Percentiles rank a stretch among this genome's conserved stretches.
These are phyloP conservation scores for Rhinoderma darwinii DNA, from an alignment of 2,113 vertebrate genomes.

Conservation along the genomic window DNA sequence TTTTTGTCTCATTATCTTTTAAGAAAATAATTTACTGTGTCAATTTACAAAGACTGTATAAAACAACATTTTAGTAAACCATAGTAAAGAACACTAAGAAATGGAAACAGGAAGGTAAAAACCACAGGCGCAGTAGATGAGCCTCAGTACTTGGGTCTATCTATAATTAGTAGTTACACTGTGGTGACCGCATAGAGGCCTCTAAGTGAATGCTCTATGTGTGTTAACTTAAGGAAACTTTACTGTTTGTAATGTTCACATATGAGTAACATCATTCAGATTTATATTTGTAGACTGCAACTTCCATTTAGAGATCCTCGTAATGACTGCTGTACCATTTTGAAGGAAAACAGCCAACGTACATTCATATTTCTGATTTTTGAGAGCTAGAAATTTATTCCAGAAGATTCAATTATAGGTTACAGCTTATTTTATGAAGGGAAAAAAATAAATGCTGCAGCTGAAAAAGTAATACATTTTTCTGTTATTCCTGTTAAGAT, in stretches of 20 bases:
- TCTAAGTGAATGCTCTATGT: conserved; percentile 46
- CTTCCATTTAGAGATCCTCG: conserved; percentile 38
- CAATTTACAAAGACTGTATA: conserved; percentile 11
- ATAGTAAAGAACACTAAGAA: conserved; percentile 30
- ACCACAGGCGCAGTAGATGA: conserved; percentile 36
- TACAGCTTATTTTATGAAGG: conserved; percentile 27
- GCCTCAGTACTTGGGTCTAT: conserved; percentile 39
- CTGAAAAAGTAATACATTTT: conserved; percentile 27
- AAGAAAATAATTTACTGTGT: background rate
- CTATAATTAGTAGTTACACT: conserved; percentile 51
- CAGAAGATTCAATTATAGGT: conserved; percentile 39
- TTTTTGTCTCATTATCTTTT: background rate
- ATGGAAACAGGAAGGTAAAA: conserved; percentile 43
- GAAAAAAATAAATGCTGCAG: conserved; percentile 1
- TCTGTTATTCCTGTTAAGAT: background rate
- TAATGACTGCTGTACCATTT: conserved; percentile 35
- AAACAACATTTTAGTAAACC: conserved; percentile 17
- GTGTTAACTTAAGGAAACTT: conserved; percentile 41
- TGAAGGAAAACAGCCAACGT: background rate
- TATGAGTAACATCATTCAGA: conserved; percentile 50
- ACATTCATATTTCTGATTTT: conserved; percentile 35
- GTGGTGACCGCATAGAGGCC: background rate
- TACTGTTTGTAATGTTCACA: conserved; percentile 38
- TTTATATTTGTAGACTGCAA: conserved; percentile 21
- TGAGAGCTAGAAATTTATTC: conserved; percentile 3